A percentile compares a stretch with the other conserved stretches of the same genome.
phyloP scores from a whole-genome alignment of 1,140 invertebrate species.

The Drosophila willistoni region DNA sequence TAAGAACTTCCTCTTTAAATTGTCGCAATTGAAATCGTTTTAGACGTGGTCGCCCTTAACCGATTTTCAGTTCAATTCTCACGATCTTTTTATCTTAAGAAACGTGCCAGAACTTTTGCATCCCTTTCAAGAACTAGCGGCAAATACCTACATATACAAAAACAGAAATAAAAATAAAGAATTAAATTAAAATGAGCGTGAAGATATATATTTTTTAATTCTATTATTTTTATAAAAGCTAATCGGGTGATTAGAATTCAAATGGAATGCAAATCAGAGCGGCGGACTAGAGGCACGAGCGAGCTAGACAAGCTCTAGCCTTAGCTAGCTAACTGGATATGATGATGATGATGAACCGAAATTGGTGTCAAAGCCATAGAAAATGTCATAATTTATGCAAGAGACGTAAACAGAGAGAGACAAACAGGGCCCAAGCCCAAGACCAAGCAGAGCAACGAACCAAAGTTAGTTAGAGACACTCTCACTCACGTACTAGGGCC shows the following conservation, averaged over 20 bases:
- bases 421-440: slow-evolving; percentile 13
- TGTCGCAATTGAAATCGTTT: slow-evolving; percentile 3
- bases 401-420: slow-evolving; percentile 54
- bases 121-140: slow-evolving; percentile 31
- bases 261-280: slow-evolving; percentile 78
- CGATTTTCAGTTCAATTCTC: slow-evolving; percentile 8
- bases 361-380: slow-evolving; percentile 75
- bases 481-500: slow-evolving; percentile 66
- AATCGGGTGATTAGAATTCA: slow-evolving; percentile 76
- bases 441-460: slow-evolving; percentile 61
- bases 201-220: background rate
- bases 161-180: slow-evolving; percentile 36
- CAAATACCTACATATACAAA: too few species aligned
- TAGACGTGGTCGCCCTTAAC: background rate
- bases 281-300: slow-evolving; percentile 3
- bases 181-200: slow-evolving; percentile 34
- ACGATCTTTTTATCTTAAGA: slow-evolving; percentile 3
- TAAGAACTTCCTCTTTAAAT: background rate
- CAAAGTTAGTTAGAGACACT: slow-evolving; percentile 56
- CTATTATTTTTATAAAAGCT: slow-evolving; percentile 48
- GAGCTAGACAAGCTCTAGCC: background rate
- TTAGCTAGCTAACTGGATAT: slow-evolving; percentile 21
- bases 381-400: slow-evolving; percentile 78
- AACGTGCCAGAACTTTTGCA: slow-evolving; percentile 42
- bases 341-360: slow-evolving; percentile 79